Base-by-base conservation (phyloP, 2,888 invertebrate genomes). In the Petrophora chlorosata region DNA sequence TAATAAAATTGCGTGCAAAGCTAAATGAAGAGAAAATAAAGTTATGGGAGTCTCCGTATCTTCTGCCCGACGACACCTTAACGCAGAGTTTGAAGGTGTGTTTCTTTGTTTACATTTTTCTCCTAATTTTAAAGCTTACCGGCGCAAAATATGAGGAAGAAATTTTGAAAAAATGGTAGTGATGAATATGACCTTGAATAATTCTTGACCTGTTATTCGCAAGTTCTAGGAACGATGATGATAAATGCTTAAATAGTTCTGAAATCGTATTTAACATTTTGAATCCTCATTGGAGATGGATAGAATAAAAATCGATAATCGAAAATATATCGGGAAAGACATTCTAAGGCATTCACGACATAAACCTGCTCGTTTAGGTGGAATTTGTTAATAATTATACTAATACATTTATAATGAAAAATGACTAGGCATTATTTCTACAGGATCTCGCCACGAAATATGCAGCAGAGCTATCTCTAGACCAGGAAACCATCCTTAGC, bases 21-120 rank as follows among this genome's bases (percentile, higher is more conserved):
- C 80, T 96, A 22, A 94, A 95, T 59, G 82, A 88, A 43, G 93
- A 94, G 46, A 91, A 92, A 57, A 89, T 96, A 3, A 95, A 95
- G 72, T 78, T 96, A 48, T 96, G 96, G 96, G 88, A 94, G 61
- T 85, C 92, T 9, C 96, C 96, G 0, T 96, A 93, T 72, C 92
- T 92, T 35, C 73, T 77, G 2, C 45, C 69, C 3, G 81, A 76
- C 30, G 63, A 65, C 29, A 68, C 56, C 33, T 49, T 75, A 16
- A 85, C 92, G 10, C 86, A 82, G 81, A 77, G 76, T 86, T 67
- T 86, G 76, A 85, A 92, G 92, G 90, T 85, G 56, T 53, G 66
- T 28, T 32, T 28, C 61, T 57, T 42, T 59, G 61, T 59, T 59
- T 59, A 56, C 41, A 51, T 41, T 9, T n/a, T n/a, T 53, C 45